Conservation (phyloP, 2,113 vertebrate species). For the Semnornis frantzii region DNA sequence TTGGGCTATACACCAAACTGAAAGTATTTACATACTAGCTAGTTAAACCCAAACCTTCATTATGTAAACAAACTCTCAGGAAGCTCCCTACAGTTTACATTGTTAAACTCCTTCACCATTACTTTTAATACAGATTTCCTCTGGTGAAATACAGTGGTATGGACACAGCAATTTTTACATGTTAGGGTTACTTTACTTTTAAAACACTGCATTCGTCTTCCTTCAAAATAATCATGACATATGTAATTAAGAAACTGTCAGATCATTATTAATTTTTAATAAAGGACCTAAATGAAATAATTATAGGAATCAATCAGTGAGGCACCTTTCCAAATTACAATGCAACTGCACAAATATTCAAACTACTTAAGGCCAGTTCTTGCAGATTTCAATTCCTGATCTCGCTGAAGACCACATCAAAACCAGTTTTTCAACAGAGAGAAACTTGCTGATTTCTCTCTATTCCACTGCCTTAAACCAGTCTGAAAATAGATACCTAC, state of each 20-base stretch:
- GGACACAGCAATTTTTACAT: slow-evolving; percentile 28
- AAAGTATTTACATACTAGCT: slow-evolving; percentile 64
- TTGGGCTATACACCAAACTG: slow-evolving; percentile 55
- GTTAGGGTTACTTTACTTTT: slow-evolving; percentile 64
- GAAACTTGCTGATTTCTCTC: not conserved
- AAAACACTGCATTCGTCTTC: slow-evolving; percentile 69
- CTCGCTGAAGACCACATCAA: slow-evolving; percentile 18
- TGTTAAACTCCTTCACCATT: slow-evolving; percentile 59
- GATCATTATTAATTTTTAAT: slow-evolving; percentile 84
- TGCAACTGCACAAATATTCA: slow-evolving; percentile 76
- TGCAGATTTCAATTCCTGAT: slow-evolving; percentile 33
- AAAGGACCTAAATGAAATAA: slow-evolving; percentile 83
- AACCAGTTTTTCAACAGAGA: not conserved
- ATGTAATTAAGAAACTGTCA: slow-evolving; percentile 84
- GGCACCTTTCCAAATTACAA: slow-evolving; percentile 79
- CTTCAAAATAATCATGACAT: slow-evolving; percentile 81
- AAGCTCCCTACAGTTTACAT: slow-evolving; percentile 67
- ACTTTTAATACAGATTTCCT: slow-evolving; percentile 39
- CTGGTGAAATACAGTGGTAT: not conserved
- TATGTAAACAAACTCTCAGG: slow-evolving; percentile 73
- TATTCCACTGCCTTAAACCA: not conserved
- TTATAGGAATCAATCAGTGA: slow-evolving; percentile 83
- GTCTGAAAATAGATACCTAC: not conserved
- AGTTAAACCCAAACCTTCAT: slow-evolving; percentile 68
- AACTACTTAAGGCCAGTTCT: slow-evolving; percentile 69